Percentiles rank a stretch among this genome's conserved stretches.
Conservation (phyloP, 2,888 invertebrate genomes). For the Hybos culiciformis region DNA sequence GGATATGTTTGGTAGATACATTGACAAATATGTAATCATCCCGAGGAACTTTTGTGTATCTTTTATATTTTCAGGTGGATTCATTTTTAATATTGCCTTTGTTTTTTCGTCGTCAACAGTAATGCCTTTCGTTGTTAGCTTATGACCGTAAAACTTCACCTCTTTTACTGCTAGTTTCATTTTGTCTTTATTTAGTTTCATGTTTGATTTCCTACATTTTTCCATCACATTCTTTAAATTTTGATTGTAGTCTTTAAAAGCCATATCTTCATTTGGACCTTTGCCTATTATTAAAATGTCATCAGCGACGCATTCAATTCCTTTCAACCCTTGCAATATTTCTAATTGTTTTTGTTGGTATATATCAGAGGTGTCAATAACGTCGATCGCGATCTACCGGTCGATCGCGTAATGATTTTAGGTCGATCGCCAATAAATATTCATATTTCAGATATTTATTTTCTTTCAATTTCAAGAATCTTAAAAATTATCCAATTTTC, state of each 20-base stretch:
- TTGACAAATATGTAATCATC: background rate
- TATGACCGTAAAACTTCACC: constrained; percentile 14
- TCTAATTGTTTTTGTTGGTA: constrained; percentile 16
- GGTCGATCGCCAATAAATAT: too few species aligned
- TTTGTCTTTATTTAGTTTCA: background rate
- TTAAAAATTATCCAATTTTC: too few species aligned
- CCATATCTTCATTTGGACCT: constrained; percentile 12
- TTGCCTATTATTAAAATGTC: constrained; percentile 13
- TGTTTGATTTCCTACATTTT: constrained; percentile 7
- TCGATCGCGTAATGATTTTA: too few species aligned
- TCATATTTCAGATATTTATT: too few species aligned
- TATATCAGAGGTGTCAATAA: too few species aligned
- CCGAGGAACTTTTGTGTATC: background rate
- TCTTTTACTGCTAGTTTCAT: background rate
- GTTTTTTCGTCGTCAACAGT: constrained; percentile 15
- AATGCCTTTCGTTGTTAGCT: constrained; percentile 11
- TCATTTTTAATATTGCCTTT: constrained; percentile 16
- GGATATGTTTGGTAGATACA: background rate
- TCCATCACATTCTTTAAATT: constrained; percentile 8
- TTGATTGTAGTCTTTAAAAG: constrained; percentile 15
- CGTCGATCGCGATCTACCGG: too few species aligned
- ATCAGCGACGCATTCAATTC: constrained; percentile 13
- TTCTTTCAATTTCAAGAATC: too few species aligned
- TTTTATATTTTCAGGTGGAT: constrained; percentile 9
- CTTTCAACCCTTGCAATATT: constrained; percentile 15